Conservation (phyloP, 1,140 invertebrate species). For the Brachystomella parvula region DNA sequence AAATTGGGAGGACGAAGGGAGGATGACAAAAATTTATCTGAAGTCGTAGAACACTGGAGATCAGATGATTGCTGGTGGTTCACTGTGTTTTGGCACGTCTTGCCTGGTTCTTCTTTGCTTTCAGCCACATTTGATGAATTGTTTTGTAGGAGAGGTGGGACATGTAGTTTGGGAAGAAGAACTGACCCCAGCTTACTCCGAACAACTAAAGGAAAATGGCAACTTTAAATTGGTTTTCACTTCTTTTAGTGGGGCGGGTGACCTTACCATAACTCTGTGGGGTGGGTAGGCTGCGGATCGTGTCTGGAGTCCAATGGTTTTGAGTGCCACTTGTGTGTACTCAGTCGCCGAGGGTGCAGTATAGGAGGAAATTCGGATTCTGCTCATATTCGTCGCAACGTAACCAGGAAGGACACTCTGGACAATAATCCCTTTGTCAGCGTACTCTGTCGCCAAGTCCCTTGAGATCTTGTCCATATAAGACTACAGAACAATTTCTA, state of each 20-base stretch:
- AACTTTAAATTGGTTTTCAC: background rate
- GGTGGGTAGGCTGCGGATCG: constrained; percentile 70
- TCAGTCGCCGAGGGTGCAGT: constrained; percentile 67
- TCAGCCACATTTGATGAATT: constrained; percentile 38
- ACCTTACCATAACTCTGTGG: constrained; percentile 56
- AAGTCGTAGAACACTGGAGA: background rate
- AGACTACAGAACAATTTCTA: constrained; percentile 55
- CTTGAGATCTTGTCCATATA: constrained; percentile 77
- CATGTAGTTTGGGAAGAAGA: constrained; percentile 38
- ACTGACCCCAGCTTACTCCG: constrained; percentile 37
- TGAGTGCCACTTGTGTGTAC: constrained; percentile 68
- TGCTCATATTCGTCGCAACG: constrained; percentile 89
- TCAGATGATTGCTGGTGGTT: background rate
- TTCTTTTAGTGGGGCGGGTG: background rate
- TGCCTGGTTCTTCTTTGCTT: constrained; percentile 38
- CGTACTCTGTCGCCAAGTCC: constrained; percentile 70
- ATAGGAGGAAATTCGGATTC: constrained; percentile 66
- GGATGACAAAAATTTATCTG: no score
- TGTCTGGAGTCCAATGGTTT: constrained; percentile 63
- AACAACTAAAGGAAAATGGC: constrained; percentile 29
- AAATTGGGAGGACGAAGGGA: no score
- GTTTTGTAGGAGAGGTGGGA: constrained; percentile 31
- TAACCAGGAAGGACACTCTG: constrained; percentile 80
- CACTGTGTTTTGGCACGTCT: constrained; percentile 33
- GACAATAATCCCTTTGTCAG: constrained; percentile 64